These are phyloP conservation scores for Illadopsis cleaveri DNA, from an alignment of 2,113 vertebrate species.

Conservation along the genomic window DNA sequence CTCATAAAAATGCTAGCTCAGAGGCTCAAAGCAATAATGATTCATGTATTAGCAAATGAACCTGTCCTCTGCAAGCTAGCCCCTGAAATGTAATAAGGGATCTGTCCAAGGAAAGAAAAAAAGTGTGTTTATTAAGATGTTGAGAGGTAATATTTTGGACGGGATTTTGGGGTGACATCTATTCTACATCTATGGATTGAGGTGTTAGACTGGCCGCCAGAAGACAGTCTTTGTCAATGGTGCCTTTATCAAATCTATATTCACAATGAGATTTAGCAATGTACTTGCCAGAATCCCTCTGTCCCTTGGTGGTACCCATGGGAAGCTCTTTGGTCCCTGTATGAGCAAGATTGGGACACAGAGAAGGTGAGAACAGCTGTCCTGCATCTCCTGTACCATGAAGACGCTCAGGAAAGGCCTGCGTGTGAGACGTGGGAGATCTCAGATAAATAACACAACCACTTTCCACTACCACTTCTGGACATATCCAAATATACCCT, in stretches of 20 bases:
- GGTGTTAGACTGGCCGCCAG: neutral
- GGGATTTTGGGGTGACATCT: neutral
- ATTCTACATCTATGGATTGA: neutral
- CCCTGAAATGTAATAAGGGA: neutral
- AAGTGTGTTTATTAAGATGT: neutral
- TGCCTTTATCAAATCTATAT: neutral
- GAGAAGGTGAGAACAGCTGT: neutral
- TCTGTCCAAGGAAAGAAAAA: neutral
- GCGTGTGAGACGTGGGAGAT: no score
- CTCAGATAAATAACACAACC: neutral
- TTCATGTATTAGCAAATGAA: conserved; percentile 63
- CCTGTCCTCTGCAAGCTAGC: conserved; percentile 17
- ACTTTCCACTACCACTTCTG: neutral
- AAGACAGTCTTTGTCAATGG: neutral
- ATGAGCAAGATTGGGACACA: fast-evolving
- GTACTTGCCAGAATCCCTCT: neutral
- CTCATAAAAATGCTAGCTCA: conserved; percentile 48
- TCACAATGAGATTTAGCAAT: neutral
- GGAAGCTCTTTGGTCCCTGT: fast-evolving
- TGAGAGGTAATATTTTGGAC: neutral
- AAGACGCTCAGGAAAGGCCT: neutral
- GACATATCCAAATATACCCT: neutral
- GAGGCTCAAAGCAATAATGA: conserved; percentile 63
- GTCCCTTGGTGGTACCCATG: neutral
- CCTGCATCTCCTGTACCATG: neutral